Conservation (phyloP, 2,888 invertebrate species). For the Dolomedes plantarius region DNA sequence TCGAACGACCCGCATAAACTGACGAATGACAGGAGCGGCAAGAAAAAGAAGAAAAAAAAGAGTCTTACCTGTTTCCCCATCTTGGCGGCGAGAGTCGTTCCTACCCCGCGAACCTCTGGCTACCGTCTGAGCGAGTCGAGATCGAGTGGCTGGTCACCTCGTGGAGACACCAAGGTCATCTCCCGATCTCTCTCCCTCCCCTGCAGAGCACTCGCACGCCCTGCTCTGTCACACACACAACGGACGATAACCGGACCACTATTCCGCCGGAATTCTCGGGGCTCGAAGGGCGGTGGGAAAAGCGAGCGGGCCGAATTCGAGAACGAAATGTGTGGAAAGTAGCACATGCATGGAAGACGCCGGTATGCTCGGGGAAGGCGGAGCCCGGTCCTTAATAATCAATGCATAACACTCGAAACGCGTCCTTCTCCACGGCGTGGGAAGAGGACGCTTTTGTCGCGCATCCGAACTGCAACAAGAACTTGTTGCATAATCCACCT, state of each 20-base stretch:
- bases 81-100: not conserved
- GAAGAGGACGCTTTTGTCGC: too few relatives aligned
- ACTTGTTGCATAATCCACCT: too few relatives aligned
- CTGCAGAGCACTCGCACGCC: too few relatives aligned
- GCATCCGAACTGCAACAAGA: too few relatives aligned
- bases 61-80: not conserved
- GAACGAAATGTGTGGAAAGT: not conserved
- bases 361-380: too few relatives aligned
- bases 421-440: too few relatives aligned
- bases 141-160: constrained; percentile 3
- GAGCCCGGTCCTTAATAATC: too few relatives aligned
- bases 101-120: not conserved
- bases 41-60: not conserved
- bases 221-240: not conserved
- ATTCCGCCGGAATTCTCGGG: not conserved
- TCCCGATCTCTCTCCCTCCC: not conserved
- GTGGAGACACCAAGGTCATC: not conserved
- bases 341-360: too few relatives aligned
- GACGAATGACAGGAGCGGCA: too few relatives aligned
- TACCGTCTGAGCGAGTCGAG: not conserved
- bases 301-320: too few relatives aligned
- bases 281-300: not conserved
- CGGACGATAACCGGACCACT: not conserved
- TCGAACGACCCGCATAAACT: too few relatives aligned
- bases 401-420: too few relatives aligned